phyloP scores from a whole-genome alignment of 2,888 invertebrate species.

The Caenorhabditis macrosperma region DNA sequence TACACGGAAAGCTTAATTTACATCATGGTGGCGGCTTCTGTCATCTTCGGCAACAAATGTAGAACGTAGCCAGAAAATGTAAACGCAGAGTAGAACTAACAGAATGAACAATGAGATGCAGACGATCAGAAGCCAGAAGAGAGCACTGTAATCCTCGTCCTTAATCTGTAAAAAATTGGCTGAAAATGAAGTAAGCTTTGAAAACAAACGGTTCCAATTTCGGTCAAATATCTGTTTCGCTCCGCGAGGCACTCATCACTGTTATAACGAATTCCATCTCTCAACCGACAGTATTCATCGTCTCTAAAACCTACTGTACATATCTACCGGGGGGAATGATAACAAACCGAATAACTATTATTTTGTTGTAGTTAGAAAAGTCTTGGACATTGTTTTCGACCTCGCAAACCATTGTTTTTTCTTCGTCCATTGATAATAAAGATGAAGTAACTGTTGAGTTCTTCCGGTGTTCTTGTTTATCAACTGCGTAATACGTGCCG shows the following conservation, averaged over 20 bases:
- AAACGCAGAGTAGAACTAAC: slow-evolving; percentile 31
- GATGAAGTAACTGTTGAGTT: not conserved
- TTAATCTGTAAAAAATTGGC: not conserved
- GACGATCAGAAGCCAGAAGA: slow-evolving; percentile 28
- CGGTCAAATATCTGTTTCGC: not conserved
- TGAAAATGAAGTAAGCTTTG: not conserved
- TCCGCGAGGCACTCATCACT: not conserved
- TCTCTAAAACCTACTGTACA: not conserved
- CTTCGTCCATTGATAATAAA: not conserved
- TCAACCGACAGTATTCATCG: not conserved
- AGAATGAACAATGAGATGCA: slow-evolving; percentile 19
- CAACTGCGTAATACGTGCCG: not conserved
- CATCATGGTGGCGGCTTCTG: slow-evolving; percentile 7
- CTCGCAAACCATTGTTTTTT: slow-evolving; percentile 3
- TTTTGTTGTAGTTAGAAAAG: not conserved
- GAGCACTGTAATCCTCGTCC: not conserved
- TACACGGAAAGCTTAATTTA: not conserved
- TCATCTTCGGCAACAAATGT: slow-evolving; percentile 36
- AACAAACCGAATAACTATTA: not conserved
- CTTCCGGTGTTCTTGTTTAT: not conserved
- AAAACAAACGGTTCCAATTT: not conserved
- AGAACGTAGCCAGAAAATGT: slow-evolving; percentile 54
- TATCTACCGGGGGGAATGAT: no score
- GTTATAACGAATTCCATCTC: not conserved
- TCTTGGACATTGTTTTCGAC: not conserved